Evolutionary conservation across 2,113 vertebrate species (phyloP).

Genomic region (Labrus mixtus): DNA sequence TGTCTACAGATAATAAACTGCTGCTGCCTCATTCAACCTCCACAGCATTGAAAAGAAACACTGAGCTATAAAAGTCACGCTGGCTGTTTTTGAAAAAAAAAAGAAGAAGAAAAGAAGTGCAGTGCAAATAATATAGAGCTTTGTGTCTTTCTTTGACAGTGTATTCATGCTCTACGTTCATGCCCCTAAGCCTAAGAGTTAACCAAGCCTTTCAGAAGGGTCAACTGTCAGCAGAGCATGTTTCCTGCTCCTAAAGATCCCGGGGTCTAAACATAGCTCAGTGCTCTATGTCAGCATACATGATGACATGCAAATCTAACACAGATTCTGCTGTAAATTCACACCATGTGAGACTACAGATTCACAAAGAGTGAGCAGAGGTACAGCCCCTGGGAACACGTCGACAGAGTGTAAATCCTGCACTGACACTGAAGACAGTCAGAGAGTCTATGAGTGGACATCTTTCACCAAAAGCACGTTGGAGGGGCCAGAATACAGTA

Average conservation of each 20-base stretch:
- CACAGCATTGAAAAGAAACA: conserved; percentile 28
- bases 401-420: conserved; percentile 5
- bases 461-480: not conserved
- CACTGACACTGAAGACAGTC: not conserved
- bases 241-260: conserved; percentile 46
- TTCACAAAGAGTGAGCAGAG: not conserved
- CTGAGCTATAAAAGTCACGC: conserved; percentile 4
- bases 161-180: conserved; percentile 12
- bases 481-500: not conserved
- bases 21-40: not conserved
- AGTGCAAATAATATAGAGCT: not conserved
- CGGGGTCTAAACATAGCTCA: conserved; percentile 21
- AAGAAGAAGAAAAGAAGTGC: conserved; percentile 16
- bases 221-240: conserved; percentile 43
- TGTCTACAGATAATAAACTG: conserved; percentile 7
- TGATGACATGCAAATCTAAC: conserved; percentile 18
- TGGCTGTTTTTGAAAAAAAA: conserved; percentile 6
- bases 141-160: not conserved
- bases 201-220: conserved; percentile 42
- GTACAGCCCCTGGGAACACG: not conserved
- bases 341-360: conserved; percentile 23
- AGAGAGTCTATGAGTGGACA: not conserved
- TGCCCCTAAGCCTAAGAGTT: conserved; percentile 20
- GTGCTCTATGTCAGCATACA: conserved; percentile 11
- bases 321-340: not conserved